Evolutionary conservation across 2,888 invertebrate genomes (phyloP).

Genomic region (Branchipolynoe longqiensis): DNA sequence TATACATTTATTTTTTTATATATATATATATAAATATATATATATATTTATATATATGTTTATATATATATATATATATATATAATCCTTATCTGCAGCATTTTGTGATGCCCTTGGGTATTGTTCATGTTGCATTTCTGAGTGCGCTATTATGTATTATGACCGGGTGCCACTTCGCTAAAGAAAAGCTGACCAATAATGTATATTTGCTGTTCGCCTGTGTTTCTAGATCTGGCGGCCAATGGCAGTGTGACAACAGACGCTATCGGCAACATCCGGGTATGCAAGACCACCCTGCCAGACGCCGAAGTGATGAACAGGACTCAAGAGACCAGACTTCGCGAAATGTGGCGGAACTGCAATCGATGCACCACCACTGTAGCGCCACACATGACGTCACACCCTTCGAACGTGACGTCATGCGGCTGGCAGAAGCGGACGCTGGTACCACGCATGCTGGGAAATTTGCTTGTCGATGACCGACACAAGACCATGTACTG

Average conservation of each 20-base stretch:
- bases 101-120: no score
- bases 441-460: slow-evolving; percentile 80
- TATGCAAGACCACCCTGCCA: not conserved
- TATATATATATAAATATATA: no score
- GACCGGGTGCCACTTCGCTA: no score
- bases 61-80: no score
- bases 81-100: no score
- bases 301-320: slow-evolving; percentile 32
- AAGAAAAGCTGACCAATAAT: not conserved
- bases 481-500: slow-evolving; percentile 94
- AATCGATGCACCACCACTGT: slow-evolving; percentile 45
- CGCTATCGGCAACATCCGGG: not conserved
- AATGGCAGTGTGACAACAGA: slow-evolving; percentile 12
- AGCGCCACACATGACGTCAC: slow-evolving; percentile 44
- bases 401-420: slow-evolving; percentile 49
- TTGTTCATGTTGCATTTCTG: no score
- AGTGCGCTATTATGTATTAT: no score
- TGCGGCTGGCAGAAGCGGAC: slow-evolving; percentile 46
- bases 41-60: no score
- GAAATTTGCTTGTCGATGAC: slow-evolving; percentile 92
- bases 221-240: not conserved
- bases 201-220: not conserved
- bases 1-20: no score
- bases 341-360: slow-evolving; percentile 54
- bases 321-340: slow-evolving; percentile 41